A percentile compares a stretch with the other conserved stretches of the same genome.
These are phyloP conservation scores for Spermophilus dauricus DNA, from an alignment of 2,113 vertebrate genomes.

Conservation along the genomic window DNA sequence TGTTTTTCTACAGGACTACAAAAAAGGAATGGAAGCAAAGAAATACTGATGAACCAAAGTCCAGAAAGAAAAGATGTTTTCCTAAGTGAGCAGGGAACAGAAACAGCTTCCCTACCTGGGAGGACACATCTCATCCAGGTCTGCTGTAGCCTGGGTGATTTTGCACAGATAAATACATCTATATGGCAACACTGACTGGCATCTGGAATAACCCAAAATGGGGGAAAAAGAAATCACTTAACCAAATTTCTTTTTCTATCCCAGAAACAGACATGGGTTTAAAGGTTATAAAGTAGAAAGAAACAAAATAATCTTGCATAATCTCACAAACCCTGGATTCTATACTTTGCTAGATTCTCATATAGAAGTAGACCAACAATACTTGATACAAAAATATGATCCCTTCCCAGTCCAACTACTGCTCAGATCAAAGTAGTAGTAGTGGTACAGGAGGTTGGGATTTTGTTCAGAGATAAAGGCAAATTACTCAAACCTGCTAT, in stretches of 20 bases:
- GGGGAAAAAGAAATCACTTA: background rate
- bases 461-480: background rate
- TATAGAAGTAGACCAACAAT: background rate
- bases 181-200: background rate
- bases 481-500: background rate
- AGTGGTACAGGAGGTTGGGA: background rate
- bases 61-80: background rate
- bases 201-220: background rate
- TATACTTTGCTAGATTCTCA: background rate
- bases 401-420: background rate
- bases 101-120: background rate
- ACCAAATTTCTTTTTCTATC: background rate
- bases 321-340: background rate
- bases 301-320: background rate
- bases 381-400: background rate
- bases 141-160: background rate
- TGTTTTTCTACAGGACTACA: background rate
- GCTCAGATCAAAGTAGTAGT: background rate
- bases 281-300: background rate
- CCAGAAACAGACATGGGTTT: background rate
- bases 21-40: background rate
- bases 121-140: background rate
- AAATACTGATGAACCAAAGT: background rate
- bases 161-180: background rate
- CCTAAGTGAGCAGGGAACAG: background rate